These are phyloP conservation scores for Mythimna albipuncta DNA, from an alignment of 2,888 invertebrate species.

Conservation along the genomic window DNA sequence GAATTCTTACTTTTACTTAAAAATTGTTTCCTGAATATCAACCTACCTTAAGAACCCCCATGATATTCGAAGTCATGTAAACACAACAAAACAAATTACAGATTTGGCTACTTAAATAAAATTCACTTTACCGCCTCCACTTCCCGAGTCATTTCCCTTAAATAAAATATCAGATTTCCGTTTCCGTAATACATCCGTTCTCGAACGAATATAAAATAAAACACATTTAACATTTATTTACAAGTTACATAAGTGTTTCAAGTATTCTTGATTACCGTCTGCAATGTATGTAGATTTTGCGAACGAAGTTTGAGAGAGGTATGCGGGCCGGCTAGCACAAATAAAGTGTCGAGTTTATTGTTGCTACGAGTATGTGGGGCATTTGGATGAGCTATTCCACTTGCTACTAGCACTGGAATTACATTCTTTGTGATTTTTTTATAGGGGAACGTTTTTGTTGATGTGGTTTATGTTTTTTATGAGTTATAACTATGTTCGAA, in stretches of 20 bases:
- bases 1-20: background rate
- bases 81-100: conserved; percentile 34
- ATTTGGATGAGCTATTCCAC: conserved; percentile 40
- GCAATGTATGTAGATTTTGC: conserved; percentile 46
- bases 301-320: conserved; percentile 57
- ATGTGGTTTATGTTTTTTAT: conserved; percentile 7
- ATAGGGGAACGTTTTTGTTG: conserved; percentile 30
- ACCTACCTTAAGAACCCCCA: background rate
- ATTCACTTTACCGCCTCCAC: conserved; percentile 42
- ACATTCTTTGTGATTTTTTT: conserved; percentile 42
- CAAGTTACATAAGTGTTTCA: conserved; percentile 42
- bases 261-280: conserved; percentile 59
- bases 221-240: conserved; percentile 54
- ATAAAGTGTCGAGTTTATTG: conserved; percentile 65
- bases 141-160: conserved; percentile 50
- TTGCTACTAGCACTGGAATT: conserved; percentile 29
- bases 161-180: conserved; percentile 58
- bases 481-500: no score
- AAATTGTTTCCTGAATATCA: background rate
- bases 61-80: background rate
- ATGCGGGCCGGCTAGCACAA: conserved; percentile 57
- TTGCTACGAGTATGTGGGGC: conserved; percentile 38
- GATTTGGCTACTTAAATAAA: conserved; percentile 27
- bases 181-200: conserved; percentile 42
- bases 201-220: conserved; percentile 34